Evolutionary conservation across 2,113 vertebrate species (phyloP), one percentile per base, ranked within the genome.

Genomic region (Chloropsis hardwickii): DNA sequence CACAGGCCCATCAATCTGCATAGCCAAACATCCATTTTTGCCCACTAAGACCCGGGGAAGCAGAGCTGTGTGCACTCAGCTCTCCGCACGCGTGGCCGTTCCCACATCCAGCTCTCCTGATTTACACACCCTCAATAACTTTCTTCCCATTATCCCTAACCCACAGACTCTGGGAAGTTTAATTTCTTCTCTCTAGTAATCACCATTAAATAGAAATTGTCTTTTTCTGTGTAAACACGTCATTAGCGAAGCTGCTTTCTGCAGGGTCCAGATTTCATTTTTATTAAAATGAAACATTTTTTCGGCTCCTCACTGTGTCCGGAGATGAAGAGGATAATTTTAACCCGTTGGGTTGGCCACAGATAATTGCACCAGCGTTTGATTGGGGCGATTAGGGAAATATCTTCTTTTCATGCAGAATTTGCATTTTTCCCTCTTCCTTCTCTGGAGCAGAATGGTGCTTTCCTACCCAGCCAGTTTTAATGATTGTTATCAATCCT

Each of bases 191-290:
- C 73, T 80, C 97, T 97, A 51, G 97, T 98, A 98, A 98, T 98
- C 98, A 98, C 98, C 98, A 98, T 98, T 98, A 98, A 98, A 98
- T 97, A 98, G 98, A 98, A 98, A 98, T 98, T 98, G 98, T 98
- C 97, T 97, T 98, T 98, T 98, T 98, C 97, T 98, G 95, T 98
- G 98, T 98, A 98, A 98, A 98, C 98, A 98, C 95, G 93, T 98
- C 98, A 97, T 98, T 98, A 98, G 97, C 50, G 95, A 93, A 95
- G 97, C 98, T 84, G 97, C 86, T 98, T 98, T 98, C 98, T 98
- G 97, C 97, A 96, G 98, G 97, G 97, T 98, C 98, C 97, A 97
- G 98, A 98, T 98, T 98, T 98, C 98, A 97, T 98, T 98, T 98
- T 98, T 98, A 98, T 98, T 97, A 98, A 98, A 98, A 98, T 97